phyloP scores from a whole-genome alignment of 1,140 invertebrate species.

The Drosophila pectinifera region DNA sequence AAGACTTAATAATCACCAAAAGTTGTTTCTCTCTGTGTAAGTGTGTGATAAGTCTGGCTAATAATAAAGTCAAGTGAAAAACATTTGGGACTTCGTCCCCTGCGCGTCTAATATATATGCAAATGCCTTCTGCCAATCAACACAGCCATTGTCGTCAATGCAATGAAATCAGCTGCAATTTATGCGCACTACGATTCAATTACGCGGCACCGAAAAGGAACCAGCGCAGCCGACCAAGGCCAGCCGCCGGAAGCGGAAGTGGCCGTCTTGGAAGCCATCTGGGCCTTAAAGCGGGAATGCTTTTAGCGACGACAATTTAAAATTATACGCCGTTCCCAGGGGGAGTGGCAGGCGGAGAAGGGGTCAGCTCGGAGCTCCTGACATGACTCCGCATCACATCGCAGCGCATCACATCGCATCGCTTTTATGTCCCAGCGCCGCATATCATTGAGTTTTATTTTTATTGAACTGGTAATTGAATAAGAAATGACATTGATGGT shows the following conservation, averaged over 20 bases:
- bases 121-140: conserved; percentile 63
- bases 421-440: conserved; percentile 61
- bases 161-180: conserved; percentile 71
- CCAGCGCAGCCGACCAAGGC: conserved; percentile 11
- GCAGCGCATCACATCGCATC: conserved; percentile 34
- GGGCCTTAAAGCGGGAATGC: conserved; percentile 44
- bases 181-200: conserved; percentile 67
- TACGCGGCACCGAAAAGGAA: conserved; percentile 34
- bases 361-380: conserved; percentile 34
- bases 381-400: conserved; percentile 21
- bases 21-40: conserved; percentile 1
- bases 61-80: conserved; percentile 51
- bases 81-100: conserved; percentile 28
- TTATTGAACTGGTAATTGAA: conserved; percentile 80
- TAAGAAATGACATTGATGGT: conserved; percentile 76
- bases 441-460: conserved; percentile 79
- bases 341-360: not conserved
- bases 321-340: conserved; percentile 29
- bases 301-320: conserved; percentile 45
- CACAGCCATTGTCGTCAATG: conserved; percentile 36
- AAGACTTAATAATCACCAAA: no score
- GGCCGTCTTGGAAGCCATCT: conserved; percentile 37
- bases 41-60: conserved; percentile 46
- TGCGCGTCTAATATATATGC: conserved; percentile 56
- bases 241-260: conserved; percentile 57